Evolutionary conservation across 1,140 invertebrate species (phyloP).

Genomic region (Apis florea): DNA sequence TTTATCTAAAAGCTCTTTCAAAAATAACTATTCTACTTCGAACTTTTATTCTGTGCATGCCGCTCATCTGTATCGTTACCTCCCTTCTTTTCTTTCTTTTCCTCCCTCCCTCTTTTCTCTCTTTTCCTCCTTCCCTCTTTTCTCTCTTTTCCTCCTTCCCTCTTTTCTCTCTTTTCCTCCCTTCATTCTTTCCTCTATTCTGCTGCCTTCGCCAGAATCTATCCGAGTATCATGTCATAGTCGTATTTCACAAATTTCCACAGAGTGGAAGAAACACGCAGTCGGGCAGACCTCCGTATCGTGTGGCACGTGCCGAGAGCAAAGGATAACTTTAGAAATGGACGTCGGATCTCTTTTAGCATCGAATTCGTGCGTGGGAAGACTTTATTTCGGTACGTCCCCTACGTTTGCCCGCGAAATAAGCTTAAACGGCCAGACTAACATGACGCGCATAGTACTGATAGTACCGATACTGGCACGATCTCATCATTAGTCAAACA

Average conservation of each 20-base stretch:
- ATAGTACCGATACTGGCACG: conserved; percentile 45
- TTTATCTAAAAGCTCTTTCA: conserved; percentile 29
- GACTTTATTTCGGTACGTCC: conserved; percentile 66
- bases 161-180: background rate
- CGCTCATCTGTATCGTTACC: conserved; percentile 18
- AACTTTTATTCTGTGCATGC: conserved; percentile 35
- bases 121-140: background rate
- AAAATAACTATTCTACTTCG: conserved; percentile 48
- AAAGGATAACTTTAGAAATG: conserved; percentile 68
- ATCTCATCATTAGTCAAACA: conserved; percentile 24
- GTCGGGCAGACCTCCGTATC: conserved; percentile 28
- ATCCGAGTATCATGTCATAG: conserved; percentile 9
- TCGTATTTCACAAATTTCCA: conserved; percentile 55
- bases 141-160: background rate
- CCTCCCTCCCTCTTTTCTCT: background rate
- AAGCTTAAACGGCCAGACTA: conserved; percentile 62
- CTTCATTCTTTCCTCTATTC: background rate
- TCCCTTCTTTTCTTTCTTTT: background rate
- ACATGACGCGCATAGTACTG: conserved; percentile 35
- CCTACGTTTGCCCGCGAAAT: conserved; percentile 60
- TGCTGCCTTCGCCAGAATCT: background rate
- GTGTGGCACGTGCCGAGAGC: conserved; percentile 57
- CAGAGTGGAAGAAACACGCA: conserved; percentile 40
- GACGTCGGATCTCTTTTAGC: conserved; percentile 65
- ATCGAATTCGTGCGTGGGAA: conserved; percentile 66